Conservation (phyloP, 2,888 invertebrate genomes). For the Helleia helle region DNA sequence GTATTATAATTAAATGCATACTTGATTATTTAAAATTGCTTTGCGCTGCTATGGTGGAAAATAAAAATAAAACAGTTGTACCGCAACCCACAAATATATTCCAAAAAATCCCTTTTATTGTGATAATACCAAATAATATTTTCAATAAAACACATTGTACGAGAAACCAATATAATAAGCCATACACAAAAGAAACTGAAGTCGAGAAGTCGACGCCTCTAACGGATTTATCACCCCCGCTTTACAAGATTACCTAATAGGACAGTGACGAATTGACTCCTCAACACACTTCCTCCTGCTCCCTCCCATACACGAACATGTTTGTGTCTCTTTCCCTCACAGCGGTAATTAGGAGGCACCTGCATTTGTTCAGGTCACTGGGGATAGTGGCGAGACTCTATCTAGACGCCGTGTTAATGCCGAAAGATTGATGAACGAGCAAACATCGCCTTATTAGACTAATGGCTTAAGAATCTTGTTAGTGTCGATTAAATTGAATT, state of each 20-base stretch:
- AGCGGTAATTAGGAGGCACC: constrained; percentile 59
- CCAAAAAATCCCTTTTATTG: too few relatives aligned
- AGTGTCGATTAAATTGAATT: background rate
- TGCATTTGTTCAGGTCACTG: constrained; percentile 62
- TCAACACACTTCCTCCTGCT: constrained; percentile 30
- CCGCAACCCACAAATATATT: too few relatives aligned
- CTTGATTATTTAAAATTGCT: too few relatives aligned
- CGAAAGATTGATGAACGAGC: constrained; percentile 51
- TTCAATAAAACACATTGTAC: too few relatives aligned
- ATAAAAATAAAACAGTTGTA: too few relatives aligned
- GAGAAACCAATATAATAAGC: background rate
- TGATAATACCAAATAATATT: too few relatives aligned
- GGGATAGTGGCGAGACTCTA: constrained; percentile 52
- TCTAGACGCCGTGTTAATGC: constrained; percentile 60
- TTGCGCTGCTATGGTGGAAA: too few relatives aligned
- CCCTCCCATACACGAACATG: constrained; percentile 23
- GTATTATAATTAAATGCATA: too few relatives aligned
- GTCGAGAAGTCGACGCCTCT: constrained; percentile 46
- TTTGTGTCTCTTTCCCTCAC: constrained; percentile 31
- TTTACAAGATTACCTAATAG: constrained; percentile 63
- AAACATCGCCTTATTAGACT: constrained; percentile 26
- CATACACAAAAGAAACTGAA: constrained; percentile 22
- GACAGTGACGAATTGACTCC: constrained; percentile 68
- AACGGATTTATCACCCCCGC: constrained; percentile 57
- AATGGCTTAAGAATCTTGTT: constrained; percentile 6